Conservation (phyloP, 2,113 vertebrate genomes). For the Campylomormyrus tamandua region DNA sequence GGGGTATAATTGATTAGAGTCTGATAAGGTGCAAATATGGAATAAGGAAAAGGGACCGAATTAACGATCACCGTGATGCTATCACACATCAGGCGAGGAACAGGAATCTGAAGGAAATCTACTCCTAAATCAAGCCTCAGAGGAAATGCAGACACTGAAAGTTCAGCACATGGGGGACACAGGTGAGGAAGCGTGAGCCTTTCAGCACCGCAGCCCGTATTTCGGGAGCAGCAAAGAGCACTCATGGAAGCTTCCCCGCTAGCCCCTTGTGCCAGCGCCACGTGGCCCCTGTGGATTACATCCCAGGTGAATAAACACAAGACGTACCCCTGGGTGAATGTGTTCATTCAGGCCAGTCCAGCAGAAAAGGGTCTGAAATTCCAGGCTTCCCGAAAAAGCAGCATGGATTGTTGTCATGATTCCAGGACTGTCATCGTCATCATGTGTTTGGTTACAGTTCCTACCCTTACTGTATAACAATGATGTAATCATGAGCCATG, state of each 20-base stretch:
- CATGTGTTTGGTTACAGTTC: background rate
- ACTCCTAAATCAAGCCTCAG: background rate
- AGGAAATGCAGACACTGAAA: background rate
- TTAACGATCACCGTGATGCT: background rate
- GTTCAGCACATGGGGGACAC: background rate
- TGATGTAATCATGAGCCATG: background rate
- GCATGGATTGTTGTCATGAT: background rate
- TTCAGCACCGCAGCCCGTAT: background rate
- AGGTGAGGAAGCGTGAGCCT: background rate
- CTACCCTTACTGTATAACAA: background rate
- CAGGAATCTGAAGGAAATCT: background rate
- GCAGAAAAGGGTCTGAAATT: background rate
- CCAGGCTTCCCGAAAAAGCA: background rate
- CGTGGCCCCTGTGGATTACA: background rate
- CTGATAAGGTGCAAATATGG: background rate
- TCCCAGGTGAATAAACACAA: background rate
- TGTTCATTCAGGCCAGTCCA: background rate
- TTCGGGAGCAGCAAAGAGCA: background rate
- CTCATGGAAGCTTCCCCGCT: background rate
- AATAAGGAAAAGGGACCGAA: background rate
- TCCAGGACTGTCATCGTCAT: background rate
- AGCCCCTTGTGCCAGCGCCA: background rate
- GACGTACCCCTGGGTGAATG: background rate
- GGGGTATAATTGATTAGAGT: background rate
- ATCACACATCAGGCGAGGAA: background rate